These are phyloP conservation scores for Ailurus styani DNA, from an alignment of 2,113 vertebrate genomes.

Conservation along the genomic window DNA sequence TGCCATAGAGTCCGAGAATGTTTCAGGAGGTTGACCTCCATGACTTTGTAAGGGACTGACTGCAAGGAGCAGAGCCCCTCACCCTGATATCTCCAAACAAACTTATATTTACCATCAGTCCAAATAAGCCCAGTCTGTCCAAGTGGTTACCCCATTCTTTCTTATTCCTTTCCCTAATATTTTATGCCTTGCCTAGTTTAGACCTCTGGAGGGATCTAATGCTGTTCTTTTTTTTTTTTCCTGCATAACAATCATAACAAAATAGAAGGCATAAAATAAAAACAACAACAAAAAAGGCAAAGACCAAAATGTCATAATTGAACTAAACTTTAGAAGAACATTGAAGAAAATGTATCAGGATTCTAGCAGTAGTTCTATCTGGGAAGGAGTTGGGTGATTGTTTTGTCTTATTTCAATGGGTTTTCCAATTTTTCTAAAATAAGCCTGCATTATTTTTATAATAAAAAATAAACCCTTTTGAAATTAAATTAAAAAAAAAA, in stretches of 20 bases:
- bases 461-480: background rate
- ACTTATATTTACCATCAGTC: background rate
- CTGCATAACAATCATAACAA: background rate
- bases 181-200: background rate
- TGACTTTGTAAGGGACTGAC: background rate
- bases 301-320: background rate
- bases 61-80: background rate
- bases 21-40: background rate
- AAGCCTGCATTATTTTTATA: background rate
- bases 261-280: background rate
- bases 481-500: slow-evolving; percentile 13
- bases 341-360: background rate
- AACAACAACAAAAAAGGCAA: background rate
- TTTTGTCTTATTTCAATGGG: background rate
- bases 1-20: accelerated
- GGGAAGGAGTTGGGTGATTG: background rate
- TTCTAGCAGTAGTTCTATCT: background rate
- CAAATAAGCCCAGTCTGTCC: background rate
- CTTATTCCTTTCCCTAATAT: background rate
- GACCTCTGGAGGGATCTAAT: no score
- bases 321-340: background rate
- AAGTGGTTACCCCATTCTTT: background rate
- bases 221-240: background rate
- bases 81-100: background rate
- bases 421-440: slow-evolving; percentile 16